A percentile compares a stretch with the other conserved stretches of the same genome.
phyloP scores from a whole-genome alignment of 2,888 invertebrate genomes.

The Spialia ferax region DNA sequence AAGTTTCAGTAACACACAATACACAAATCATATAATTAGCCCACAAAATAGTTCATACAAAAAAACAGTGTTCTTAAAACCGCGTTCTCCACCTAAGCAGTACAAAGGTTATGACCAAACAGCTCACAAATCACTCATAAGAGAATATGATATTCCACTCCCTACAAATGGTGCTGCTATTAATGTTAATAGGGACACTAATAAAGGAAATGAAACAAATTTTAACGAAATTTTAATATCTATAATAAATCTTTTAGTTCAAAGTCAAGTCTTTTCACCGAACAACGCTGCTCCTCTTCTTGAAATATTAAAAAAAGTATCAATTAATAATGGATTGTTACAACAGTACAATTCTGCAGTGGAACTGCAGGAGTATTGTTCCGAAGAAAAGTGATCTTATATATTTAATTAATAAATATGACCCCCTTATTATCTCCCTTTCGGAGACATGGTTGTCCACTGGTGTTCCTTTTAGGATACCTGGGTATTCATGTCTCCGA shows the following conservation, averaged over 20 bases:
- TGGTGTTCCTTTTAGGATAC: conserved; percentile 11
- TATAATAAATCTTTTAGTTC: neutral
- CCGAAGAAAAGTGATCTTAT: conserved; percentile 10
- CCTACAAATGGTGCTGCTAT: neutral
- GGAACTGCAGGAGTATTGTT: neutral
- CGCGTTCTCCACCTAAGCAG: neutral
- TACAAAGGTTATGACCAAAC: neutral
- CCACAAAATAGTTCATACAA: neutral
- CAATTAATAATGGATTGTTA: neutral
- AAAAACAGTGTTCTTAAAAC: neutral
- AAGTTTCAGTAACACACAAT: neutral
- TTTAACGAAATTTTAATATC: neutral
- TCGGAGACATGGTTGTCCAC: conserved; percentile 28
- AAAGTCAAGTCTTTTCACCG: neutral
- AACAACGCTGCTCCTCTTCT: neutral
- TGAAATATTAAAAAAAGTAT: neutral
- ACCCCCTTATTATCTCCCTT: conserved; percentile 22
- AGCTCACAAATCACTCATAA: neutral
- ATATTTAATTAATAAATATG: conserved; percentile 23
- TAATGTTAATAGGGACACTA: neutral
- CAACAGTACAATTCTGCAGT: neutral
- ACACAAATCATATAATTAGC: neutral
- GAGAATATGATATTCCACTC: neutral
- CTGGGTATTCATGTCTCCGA: conserved; percentile 18
- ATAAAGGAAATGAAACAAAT: neutral